These are phyloP conservation scores for Gadus chalcogrammus DNA, from an alignment of 2,113 vertebrate genomes.

Conservation along the genomic window DNA sequence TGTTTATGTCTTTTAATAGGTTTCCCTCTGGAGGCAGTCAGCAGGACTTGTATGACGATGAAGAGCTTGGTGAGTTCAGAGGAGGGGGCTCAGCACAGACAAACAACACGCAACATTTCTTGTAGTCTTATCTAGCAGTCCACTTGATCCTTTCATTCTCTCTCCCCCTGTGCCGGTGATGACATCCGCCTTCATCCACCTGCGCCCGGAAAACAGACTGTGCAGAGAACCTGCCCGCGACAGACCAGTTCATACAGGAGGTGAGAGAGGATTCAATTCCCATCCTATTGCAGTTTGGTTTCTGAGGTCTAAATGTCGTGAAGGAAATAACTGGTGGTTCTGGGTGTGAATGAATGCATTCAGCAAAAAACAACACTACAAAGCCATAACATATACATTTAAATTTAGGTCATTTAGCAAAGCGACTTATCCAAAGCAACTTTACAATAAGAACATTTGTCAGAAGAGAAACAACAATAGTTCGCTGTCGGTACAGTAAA, in stretches of 20 bases:
- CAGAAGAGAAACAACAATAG: no score
- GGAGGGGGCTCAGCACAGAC: background rate
- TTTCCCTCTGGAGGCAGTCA: conserved; percentile 60
- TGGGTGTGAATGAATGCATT: background rate
- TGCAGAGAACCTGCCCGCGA: conserved; percentile 45
- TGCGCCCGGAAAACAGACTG: conserved; percentile 61
- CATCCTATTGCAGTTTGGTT: background rate
- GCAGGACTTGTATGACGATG: conserved; percentile 50
- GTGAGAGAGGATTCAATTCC: conserved; percentile 56
- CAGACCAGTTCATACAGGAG: conserved; percentile 80
- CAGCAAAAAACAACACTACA: background rate
- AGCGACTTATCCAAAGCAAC: no score
- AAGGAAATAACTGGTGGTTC: background rate
- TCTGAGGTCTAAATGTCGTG: background rate
- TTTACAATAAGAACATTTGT: no score
- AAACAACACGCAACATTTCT: background rate
- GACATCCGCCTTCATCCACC: conserved; percentile 54
- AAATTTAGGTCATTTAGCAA: no score
- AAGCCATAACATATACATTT: no score
- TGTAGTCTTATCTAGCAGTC: background rate
- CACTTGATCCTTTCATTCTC: background rate
- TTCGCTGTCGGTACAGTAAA: background rate
- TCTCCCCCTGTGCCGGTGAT: conserved; percentile 4
- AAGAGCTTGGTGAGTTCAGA: conserved; percentile 38
- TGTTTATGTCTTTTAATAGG: conserved; percentile 37